These are phyloP conservation scores for Drosophila histrio DNA, from an alignment of 2,888 invertebrate species.

Conservation along the genomic window DNA sequence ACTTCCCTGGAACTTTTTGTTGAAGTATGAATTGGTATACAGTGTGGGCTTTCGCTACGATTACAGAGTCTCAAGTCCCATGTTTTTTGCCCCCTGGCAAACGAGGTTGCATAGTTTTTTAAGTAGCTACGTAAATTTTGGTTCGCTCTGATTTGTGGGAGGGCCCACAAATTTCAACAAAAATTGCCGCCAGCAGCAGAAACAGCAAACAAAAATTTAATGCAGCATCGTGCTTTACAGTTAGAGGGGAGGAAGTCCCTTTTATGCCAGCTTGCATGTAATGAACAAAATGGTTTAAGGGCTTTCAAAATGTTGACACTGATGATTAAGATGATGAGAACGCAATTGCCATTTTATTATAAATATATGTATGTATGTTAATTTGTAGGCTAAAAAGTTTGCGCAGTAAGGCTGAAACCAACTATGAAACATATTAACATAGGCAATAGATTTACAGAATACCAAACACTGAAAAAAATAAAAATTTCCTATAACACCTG, in stretches of 20 bases:
- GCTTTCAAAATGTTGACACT: constrained; percentile 70
- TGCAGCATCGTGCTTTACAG: constrained; percentile 7
- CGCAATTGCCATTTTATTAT: constrained; percentile 57
- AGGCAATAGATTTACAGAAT: too few relatives aligned
- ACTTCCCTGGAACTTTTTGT: constrained; percentile 44
- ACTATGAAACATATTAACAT: too few relatives aligned
- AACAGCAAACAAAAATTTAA: constrained; percentile 22
- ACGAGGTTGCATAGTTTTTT: constrained; percentile 46
- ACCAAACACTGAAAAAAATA: too few relatives aligned
- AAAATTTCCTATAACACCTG: too few relatives aligned
- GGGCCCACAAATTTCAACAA: constrained; percentile 45
- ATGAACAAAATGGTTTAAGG: constrained; percentile 74
- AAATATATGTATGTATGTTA: constrained; percentile 50
- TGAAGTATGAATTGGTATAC: constrained; percentile 75
- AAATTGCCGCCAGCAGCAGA: constrained; percentile 63
- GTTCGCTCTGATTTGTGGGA: constrained; percentile 59
- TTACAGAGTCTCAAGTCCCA: constrained; percentile 58
- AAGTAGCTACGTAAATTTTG: constrained; percentile 68
- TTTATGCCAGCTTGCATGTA: constrained; percentile 58
- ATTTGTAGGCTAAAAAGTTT: constrained; percentile 58
- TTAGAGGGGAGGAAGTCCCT: constrained; percentile 16
- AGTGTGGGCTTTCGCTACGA: constrained; percentile 34
- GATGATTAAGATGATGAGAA: constrained; percentile 24
- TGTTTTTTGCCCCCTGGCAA: constrained; percentile 62
- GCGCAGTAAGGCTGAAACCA: too few relatives aligned